A percentile compares a stretch with the other conserved stretches of the same genome.
phyloP scores from a whole-genome alignment of 2,888 invertebrate species.

The Cataglyphis rosenhaueri region DNA sequence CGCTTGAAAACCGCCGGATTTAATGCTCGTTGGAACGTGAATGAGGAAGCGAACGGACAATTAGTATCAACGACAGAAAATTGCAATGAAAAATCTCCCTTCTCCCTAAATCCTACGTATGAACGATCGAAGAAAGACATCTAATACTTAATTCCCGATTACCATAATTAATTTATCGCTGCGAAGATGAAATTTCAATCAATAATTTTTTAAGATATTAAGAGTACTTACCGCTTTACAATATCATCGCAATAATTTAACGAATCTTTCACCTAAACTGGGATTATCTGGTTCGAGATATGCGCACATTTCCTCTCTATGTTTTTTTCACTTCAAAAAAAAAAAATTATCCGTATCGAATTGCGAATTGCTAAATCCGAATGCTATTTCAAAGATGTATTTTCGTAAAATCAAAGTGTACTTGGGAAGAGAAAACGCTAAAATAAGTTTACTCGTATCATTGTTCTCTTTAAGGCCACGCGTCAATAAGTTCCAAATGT shows the following conservation, averaged over 20 bases:
- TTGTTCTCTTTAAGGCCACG: conserved; percentile 34
- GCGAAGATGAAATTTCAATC: background rate
- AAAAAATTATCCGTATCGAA: conserved; percentile 4
- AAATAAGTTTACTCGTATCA: conserved; percentile 52
- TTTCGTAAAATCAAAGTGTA: conserved; percentile 6
- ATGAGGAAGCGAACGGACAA: conserved; percentile 31
- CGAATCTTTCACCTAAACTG: background rate
- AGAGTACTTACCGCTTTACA: background rate
- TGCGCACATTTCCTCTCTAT: background rate
- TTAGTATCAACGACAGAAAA: conserved; percentile 28
- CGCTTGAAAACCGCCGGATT: conserved; percentile 39
- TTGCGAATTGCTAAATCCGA: conserved; percentile 9
- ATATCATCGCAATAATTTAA: background rate
- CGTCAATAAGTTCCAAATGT: conserved; percentile 46
- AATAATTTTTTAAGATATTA: background rate
- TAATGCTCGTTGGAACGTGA: conserved; percentile 28
- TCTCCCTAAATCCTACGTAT: background rate
- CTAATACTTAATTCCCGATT: background rate
- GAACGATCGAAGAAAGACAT: background rate
- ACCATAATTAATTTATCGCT: background rate
- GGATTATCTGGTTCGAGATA: background rate
- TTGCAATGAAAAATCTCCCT: conserved; percentile 6
- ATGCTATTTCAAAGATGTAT: conserved; percentile 29
- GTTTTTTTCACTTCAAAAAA: background rate
- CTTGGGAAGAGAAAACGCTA: conserved; percentile 35